Conservation (phyloP, 2,113 vertebrate genomes). For the Perca flavescens region DNA sequence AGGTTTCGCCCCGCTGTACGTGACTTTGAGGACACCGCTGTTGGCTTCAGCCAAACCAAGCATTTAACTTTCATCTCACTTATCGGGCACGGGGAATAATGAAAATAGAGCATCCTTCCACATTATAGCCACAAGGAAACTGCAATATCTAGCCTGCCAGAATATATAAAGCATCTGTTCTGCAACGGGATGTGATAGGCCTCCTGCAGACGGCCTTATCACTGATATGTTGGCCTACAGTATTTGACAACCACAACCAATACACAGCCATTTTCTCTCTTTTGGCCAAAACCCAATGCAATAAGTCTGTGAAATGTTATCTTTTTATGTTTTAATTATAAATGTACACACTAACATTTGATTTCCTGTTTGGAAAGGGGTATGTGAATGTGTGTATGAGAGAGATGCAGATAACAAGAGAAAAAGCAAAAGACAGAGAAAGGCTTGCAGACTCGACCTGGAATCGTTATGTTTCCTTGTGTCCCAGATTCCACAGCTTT, state of each 20-base stretch:
- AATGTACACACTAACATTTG: background rate
- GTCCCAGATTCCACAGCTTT: conserved; percentile 32
- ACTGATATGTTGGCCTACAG: conserved; percentile 20
- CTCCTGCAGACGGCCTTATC: conserved; percentile 28
- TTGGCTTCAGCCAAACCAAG: conserved; percentile 51
- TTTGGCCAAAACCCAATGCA: background rate
- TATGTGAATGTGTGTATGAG: background rate
- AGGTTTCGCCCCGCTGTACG: conserved; percentile 60
- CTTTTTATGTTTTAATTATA: conserved; percentile 4
- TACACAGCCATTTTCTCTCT: conserved; percentile 2
- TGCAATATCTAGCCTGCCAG: background rate
- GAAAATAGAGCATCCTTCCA: conserved; percentile 12
- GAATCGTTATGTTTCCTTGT: conserved; percentile 4
- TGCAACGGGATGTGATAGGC: conserved; percentile 28
- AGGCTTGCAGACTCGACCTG: background rate
- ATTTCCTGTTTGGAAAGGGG: background rate
- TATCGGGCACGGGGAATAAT: conserved; percentile 19
- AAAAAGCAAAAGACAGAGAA: background rate
- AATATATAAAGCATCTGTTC: conserved; percentile 35
- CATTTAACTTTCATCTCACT: conserved; percentile 46
- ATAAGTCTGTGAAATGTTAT: conserved; percentile 16
- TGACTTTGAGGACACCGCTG: conserved; percentile 53
- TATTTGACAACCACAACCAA: background rate
- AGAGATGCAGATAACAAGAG: background rate
- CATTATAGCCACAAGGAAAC: conserved; percentile 40